These are phyloP conservation scores for Chironomus tepperi DNA, from an alignment of 1,140 invertebrate species.

Conservation along the genomic window DNA sequence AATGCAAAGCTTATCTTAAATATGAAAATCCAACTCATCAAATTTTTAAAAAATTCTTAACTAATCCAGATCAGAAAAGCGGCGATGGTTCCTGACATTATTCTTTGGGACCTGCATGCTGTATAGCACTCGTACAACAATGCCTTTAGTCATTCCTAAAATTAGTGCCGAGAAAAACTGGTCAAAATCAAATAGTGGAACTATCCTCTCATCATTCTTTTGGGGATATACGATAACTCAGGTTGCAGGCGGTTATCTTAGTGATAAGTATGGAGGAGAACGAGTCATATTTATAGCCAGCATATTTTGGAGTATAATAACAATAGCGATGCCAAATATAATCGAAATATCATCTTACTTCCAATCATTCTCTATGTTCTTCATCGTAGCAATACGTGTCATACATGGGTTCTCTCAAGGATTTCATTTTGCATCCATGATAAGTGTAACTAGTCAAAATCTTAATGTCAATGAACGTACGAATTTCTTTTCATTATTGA, in stretches of 20 bases:
- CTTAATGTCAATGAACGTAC: conserved; percentile 55
- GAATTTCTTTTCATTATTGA: conserved; percentile 59
- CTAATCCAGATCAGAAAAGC: conserved; percentile 43
- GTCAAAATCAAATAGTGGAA: conserved; percentile 63
- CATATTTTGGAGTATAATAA: conserved; percentile 56
- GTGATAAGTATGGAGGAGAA: conserved; percentile 60
- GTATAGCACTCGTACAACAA: conserved; percentile 58
- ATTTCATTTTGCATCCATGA: conserved; percentile 61
- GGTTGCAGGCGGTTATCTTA: conserved; percentile 56
- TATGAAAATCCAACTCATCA: neutral
- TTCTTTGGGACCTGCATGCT: conserved; percentile 56
- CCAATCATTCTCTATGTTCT: conserved; percentile 45
- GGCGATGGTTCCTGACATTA: conserved; percentile 52
- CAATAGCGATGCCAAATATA: conserved; percentile 57
- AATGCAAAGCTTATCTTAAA: neutral
- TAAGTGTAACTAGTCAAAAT: conserved; percentile 57
- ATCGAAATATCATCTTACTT: conserved; percentile 49
- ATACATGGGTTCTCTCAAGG: conserved; percentile 62
- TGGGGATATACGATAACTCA: conserved; percentile 70
- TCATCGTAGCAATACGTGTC: conserved; percentile 52
- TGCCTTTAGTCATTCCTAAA: conserved; percentile 55
- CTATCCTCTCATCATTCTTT: conserved; percentile 64
- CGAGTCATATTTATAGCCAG: conserved; percentile 54
- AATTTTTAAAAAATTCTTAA: neutral
- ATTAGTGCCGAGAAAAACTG: conserved; percentile 57